phyloP scores from a whole-genome alignment of 1,140 invertebrate genomes.

The Lepidurus couesii region DNA sequence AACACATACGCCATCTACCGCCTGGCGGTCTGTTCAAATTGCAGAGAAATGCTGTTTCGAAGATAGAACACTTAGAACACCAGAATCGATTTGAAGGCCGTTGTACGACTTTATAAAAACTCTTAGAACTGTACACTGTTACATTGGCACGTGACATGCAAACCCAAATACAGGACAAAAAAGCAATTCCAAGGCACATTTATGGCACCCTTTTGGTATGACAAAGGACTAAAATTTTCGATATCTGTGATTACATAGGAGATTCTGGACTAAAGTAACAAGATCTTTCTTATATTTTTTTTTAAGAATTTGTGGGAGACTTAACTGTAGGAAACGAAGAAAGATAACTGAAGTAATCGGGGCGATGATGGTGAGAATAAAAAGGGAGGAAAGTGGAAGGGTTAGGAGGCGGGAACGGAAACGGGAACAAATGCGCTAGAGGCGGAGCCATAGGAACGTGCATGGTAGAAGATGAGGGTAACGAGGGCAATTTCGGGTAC shows the following conservation, averaged over 20 bases:
- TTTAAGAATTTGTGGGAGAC: neutral
- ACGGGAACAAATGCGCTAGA: neutral
- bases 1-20: neutral
- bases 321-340: neutral
- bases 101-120: neutral
- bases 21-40: neutral
- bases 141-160: neutral
- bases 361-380: neutral
- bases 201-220: slow-evolving; percentile 16
- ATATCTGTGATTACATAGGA: neutral
- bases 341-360: neutral
- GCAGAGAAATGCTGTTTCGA: neutral
- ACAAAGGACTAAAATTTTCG: neutral
- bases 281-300: neutral
- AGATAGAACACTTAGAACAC: neutral
- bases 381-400: neutral
- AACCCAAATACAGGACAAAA: neutral
- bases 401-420: neutral
- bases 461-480: neutral
- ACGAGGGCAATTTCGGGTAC: neutral
- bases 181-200: neutral
- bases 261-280: neutral
- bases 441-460: neutral
- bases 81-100: neutral
- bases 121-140: neutral